A percentile compares a stretch with the other conserved stretches of the same genome.
Evolutionary conservation across 2,888 invertebrate species (phyloP).

Genomic region (Hydriomena furcata): DNA sequence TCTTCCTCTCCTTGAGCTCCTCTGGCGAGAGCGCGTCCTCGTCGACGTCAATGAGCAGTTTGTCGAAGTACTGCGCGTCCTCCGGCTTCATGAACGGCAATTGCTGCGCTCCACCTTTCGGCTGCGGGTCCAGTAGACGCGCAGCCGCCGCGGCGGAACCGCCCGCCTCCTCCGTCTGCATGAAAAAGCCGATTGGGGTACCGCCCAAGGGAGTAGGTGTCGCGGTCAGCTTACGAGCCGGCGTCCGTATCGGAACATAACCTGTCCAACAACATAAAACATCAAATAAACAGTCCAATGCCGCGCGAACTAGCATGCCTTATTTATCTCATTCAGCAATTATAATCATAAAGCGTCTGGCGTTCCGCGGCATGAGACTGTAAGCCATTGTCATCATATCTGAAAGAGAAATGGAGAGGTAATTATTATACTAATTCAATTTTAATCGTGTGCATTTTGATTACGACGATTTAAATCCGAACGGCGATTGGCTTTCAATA

Average conservation of each 20-base stretch:
- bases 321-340: slow-evolving; percentile 45
- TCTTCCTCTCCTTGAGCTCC: slow-evolving; percentile 98
- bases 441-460: slow-evolving; percentile 63
- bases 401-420: slow-evolving; percentile 78
- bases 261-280: slow-evolving; percentile 79
- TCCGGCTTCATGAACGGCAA: slow-evolving; percentile 99
- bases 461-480: slow-evolving; percentile 47
- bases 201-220: slow-evolving; percentile 98
- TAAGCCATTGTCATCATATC: slow-evolving; percentile 76
- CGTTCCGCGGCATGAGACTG: slow-evolving; percentile 70
- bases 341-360: slow-evolving; percentile 53
- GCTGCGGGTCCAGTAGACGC: slow-evolving; percentile 95
- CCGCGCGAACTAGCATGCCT: slow-evolving; percentile 35
- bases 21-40: slow-evolving; percentile 97
- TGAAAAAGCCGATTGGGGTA: slow-evolving; percentile 96
- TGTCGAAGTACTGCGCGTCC: slow-evolving; percentile 99
- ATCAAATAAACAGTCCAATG: slow-evolving; percentile 35
- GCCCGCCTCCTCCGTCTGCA: slow-evolving; percentile 94
- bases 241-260: slow-evolving; percentile 98
- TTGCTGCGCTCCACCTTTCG: slow-evolving; percentile 92
- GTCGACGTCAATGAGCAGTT: slow-evolving; percentile 98
- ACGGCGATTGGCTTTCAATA: slow-evolving; percentile 58
- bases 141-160: slow-evolving; percentile 93
- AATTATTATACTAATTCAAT: slow-evolving; percentile 56
- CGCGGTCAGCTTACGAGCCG: slow-evolving; percentile 97